Conservation (phyloP, 2,888 invertebrate species). For the Germaria angustata region DNA sequence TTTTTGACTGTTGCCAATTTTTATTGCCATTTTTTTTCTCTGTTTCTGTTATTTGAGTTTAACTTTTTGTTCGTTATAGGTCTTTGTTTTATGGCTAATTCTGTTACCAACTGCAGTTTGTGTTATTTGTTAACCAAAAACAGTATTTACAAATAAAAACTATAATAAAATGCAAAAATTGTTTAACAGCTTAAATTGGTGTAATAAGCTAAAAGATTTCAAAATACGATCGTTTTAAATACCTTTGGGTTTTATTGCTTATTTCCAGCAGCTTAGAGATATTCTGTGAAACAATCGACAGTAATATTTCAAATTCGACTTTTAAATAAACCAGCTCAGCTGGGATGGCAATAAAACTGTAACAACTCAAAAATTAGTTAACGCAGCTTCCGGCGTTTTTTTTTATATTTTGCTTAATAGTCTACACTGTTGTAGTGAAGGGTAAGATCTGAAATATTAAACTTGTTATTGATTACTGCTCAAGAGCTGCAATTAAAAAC, state of each 20-base stretch:
- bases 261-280: not conserved
- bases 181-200: not conserved
- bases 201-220: not conserved
- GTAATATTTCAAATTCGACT: too few species aligned
- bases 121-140: not conserved
- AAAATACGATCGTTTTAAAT: not conserved
- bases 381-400: too few species aligned
- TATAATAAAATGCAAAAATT: not conserved
- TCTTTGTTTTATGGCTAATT: slow-evolving; percentile 7
- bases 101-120: slow-evolving; percentile 36
- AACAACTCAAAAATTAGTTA: not conserved
- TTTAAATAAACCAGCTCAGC: too few species aligned
- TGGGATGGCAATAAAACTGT: not conserved
- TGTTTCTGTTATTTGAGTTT: not conserved
- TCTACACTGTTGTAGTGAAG: too few species aligned
- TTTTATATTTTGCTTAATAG: too few species aligned
- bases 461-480: too few species aligned
- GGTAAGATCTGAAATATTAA: too few species aligned
- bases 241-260: not conserved
- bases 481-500: too few species aligned
- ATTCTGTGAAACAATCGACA: too few species aligned
- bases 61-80: not conserved
- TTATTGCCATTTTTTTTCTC: slow-evolving; percentile 23
- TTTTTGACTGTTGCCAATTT: slow-evolving; percentile 50
- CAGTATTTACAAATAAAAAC: too few species aligned